Conservation (phyloP, 2,797 vertebrate species). For the Clamator glandarius region DNA sequence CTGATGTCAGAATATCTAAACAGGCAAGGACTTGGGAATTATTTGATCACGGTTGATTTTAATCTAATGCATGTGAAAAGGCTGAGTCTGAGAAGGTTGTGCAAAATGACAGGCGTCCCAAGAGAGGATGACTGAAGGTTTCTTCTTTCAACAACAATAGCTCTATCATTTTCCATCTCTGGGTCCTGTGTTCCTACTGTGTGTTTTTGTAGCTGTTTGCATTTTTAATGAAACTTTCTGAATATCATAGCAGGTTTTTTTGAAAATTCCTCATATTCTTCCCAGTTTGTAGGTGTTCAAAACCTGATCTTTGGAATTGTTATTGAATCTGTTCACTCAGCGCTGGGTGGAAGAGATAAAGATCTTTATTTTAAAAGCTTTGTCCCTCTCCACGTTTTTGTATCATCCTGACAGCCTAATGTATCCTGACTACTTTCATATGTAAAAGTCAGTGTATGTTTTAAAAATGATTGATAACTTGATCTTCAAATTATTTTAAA, state of each 20-base stretch:
- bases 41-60: constrained; percentile 81
- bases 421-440: constrained; percentile 12
- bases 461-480: constrained; percentile 58
- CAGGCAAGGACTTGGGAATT: constrained; percentile 78
- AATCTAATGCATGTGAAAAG: constrained; percentile 80
- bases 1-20: constrained; percentile 86
- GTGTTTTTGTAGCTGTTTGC: constrained; percentile 42
- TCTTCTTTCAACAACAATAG: constrained; percentile 75
- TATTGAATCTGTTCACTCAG: constrained; percentile 50
- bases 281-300: constrained; percentile 2
- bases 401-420: constrained; percentile 28
- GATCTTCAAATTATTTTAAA: constrained; percentile 49
- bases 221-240: constrained; percentile 49
- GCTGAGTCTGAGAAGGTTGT: constrained; percentile 71
- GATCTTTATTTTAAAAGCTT: constrained; percentile 45
- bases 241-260: constrained; percentile 16
- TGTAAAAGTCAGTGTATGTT: constrained; percentile 1
- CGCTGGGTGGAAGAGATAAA: constrained; percentile 58
- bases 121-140: constrained; percentile 73
- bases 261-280: constrained; percentile 43
- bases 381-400: neutral
- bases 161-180: constrained; percentile 64
- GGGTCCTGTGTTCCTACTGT: constrained; percentile 16
- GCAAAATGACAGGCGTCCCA: constrained; percentile 77
- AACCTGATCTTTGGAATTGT: constrained; percentile 18